Percentiles rank a stretch among this genome's conserved stretches.
phyloP scores from a whole-genome alignment of 2,797 vertebrate genomes.

The Mus caroli region DNA sequence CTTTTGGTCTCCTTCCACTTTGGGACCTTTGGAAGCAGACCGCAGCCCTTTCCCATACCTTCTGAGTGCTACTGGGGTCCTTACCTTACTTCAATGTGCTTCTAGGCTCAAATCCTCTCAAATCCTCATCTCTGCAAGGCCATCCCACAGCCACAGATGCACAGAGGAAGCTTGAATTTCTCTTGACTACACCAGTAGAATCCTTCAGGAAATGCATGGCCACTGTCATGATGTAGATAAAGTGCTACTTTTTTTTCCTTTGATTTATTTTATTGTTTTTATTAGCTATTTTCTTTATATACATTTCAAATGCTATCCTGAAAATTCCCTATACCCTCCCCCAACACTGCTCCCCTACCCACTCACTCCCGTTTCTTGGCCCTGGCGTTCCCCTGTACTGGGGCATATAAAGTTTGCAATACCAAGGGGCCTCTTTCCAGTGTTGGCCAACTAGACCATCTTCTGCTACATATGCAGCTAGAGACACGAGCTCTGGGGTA shows the following conservation, averaged over 20 bases:
- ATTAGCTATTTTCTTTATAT: too few species aligned
- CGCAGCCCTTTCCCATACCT: background rate
- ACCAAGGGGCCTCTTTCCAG: too few species aligned
- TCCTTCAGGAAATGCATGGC: background rate
- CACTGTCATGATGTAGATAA: background rate
- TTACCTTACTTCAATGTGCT: background rate
- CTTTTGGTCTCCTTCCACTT: background rate
- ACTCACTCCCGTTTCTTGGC: too few species aligned
- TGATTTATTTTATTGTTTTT: too few species aligned
- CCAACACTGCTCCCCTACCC: too few species aligned
- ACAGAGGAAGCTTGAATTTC: background rate
- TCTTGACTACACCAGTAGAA: background rate
- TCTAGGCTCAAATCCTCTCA: background rate
- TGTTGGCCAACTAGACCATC: too few species aligned
- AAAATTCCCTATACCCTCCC: too few species aligned
- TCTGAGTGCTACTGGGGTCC: background rate
- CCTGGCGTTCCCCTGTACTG: too few species aligned
- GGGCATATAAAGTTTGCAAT: too few species aligned
- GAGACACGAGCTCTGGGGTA: too few species aligned
- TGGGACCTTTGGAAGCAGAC: background rate
- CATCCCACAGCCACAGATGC: background rate
- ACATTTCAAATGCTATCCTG: too few species aligned
- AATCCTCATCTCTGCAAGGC: background rate
- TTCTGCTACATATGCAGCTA: too few species aligned
- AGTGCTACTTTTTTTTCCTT: background rate